Conservation (phyloP, 2,888 invertebrate species). For the Noctuana brunneofusca region DNA sequence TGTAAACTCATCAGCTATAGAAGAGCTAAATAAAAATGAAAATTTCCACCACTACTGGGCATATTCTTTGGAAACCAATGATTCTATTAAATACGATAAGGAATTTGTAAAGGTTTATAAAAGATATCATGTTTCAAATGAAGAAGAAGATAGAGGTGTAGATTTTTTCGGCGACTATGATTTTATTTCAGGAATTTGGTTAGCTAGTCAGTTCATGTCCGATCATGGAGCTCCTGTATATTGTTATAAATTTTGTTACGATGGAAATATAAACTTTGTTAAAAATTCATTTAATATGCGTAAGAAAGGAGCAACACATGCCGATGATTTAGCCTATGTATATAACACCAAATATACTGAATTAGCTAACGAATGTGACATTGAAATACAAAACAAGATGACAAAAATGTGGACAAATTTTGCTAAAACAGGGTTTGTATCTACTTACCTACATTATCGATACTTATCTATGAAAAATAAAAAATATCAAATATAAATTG, state of each 20-base stretch:
- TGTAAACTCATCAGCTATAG: slow-evolving; percentile 45
- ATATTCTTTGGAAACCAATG: slow-evolving; percentile 42
- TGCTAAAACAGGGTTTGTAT: slow-evolving; percentile 57
- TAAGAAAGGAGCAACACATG: slow-evolving; percentile 52
- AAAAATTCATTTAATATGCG: slow-evolving; percentile 46
- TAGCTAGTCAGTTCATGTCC: slow-evolving; percentile 45
- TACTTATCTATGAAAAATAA: no score
- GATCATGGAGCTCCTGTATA: slow-evolving; percentile 46
- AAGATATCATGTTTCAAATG: slow-evolving; percentile 32
- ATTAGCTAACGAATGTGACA: slow-evolving; percentile 39
- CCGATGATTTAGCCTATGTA: slow-evolving; percentile 45
- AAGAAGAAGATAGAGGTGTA: slow-evolving; percentile 45
- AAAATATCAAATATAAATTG: no score
- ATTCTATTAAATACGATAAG: slow-evolving; percentile 40
- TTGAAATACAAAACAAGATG: slow-evolving; percentile 43
- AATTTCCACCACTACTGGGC: slow-evolving; percentile 48
- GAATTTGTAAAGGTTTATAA: slow-evolving; percentile 42
- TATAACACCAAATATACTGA: slow-evolving; percentile 38
- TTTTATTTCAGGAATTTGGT: slow-evolving; percentile 52
- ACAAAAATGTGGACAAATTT: slow-evolving; percentile 59
- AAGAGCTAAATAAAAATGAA: slow-evolving; percentile 45
- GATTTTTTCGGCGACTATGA: slow-evolving; percentile 58
- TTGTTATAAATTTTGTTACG: slow-evolving; percentile 55
- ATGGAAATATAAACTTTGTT: slow-evolving; percentile 49
- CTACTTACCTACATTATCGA: no score